These are phyloP conservation scores for Chloropsis hardwickii DNA, from an alignment of 2,113 vertebrate genomes.

Conservation along the genomic window DNA sequence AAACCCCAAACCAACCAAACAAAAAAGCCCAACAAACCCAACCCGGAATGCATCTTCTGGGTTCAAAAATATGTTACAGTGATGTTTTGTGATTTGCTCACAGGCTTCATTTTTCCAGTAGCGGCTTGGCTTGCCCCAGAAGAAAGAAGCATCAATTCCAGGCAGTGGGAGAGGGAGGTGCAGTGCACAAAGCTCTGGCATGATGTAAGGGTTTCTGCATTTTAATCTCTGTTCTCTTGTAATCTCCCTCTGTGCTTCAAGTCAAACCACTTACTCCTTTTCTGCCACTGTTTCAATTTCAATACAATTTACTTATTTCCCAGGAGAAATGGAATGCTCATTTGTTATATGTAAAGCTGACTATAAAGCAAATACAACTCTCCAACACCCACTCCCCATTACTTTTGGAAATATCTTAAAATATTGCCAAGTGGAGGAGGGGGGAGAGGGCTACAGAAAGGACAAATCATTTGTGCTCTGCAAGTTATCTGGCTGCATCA, in stretches of 20 bases:
- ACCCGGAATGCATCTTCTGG: background rate
- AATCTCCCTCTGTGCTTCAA: slow-evolving; percentile 62
- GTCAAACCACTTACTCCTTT: slow-evolving; percentile 64
- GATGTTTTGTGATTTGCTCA: background rate
- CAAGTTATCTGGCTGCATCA: background rate
- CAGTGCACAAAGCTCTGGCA: background rate
- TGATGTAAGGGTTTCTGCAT: slow-evolving; percentile 53
- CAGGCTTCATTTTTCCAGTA: background rate
- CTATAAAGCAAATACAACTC: slow-evolving; percentile 50
- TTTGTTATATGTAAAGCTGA: slow-evolving; percentile 59
- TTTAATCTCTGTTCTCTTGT: slow-evolving; percentile 56
- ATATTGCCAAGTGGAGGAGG: background rate
- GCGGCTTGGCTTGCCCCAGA: background rate
- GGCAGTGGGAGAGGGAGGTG: background rate
- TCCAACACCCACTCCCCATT: slow-evolving; percentile 24
- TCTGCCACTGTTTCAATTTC: slow-evolving; percentile 59
- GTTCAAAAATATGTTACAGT: background rate
- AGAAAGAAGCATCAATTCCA: background rate
- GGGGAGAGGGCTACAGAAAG: background rate
- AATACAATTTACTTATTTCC: slow-evolving; percentile 64
- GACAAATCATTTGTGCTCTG: background rate
- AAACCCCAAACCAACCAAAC: background rate
- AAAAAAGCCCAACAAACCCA: background rate
- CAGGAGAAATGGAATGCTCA: slow-evolving; percentile 51
- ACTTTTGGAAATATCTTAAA: slow-evolving; percentile 43